phyloP scores from a whole-genome alignment of 1,140 invertebrate species.

The Colletes latitarsis region DNA sequence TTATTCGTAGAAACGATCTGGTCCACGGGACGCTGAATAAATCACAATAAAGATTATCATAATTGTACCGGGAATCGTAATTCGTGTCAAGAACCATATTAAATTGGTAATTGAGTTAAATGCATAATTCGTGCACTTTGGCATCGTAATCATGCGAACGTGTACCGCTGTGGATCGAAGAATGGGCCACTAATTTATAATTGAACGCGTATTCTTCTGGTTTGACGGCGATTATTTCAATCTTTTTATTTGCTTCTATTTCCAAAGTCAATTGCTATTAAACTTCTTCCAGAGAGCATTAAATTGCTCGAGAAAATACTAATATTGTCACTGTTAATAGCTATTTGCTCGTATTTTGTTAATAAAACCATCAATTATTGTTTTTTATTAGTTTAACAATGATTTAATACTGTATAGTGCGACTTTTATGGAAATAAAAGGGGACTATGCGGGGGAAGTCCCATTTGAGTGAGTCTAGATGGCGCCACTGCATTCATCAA shows the following conservation, averaged over 20 bases:
- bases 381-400: too few relatives aligned
- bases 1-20: neutral
- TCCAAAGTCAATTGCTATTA: neutral
- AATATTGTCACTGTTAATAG: neutral
- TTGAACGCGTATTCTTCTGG: neutral
- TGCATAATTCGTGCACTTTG: slow-evolving; percentile 34
- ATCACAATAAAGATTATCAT: slow-evolving; percentile 2
- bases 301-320: neutral
- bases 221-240: neutral
- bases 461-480: too few relatives aligned
- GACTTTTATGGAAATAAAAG: too few relatives aligned
- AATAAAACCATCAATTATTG: too few relatives aligned
- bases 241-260: neutral
- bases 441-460: too few relatives aligned
- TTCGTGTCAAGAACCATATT: slow-evolving; percentile 13
- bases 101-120: slow-evolving; percentile 35
- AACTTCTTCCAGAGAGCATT: neutral
- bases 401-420: too few relatives aligned
- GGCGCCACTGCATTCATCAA: too few relatives aligned
- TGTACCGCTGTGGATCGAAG: neutral
- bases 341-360: neutral
- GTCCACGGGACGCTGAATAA: neutral
- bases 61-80: neutral
- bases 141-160: slow-evolving; percentile 5
- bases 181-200: slow-evolving; percentile 34